Evolutionary conservation across 2,888 invertebrate species (phyloP), one percentile per base, ranked within the genome.

Genomic region (Autographa gamma): DNA sequence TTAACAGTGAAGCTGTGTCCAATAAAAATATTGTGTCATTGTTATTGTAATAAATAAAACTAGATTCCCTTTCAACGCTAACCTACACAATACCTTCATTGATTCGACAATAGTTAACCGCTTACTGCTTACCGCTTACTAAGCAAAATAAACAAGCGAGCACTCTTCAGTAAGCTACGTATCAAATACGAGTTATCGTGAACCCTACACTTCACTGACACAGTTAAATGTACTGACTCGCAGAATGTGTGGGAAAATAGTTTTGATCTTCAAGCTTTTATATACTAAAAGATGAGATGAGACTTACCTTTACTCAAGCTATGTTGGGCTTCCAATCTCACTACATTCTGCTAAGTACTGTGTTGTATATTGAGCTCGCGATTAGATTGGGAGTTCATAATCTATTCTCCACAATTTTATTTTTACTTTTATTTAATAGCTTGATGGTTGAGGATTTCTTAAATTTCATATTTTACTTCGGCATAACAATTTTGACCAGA

Each of bases 221-320:
- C 52, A 59, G 65, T 76, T 70, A 80, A 61, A 66, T 65, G 58
- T 60, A 70, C 54, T 43, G 43, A 61, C 61, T 14, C 9, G 5
- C 8, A 6, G 63, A 66, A 69, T 69, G 67, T 73, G 78, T 79
- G 78, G 70, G 78, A 79, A 80, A 74, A 3, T 74, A 38, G 58
- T 74, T 38, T 62, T 2, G 13, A 31, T 31, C 5, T n/a, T n/a
- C 1, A 48, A n/a, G 48, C n/a, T n/a, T 7, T 16, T 48, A 43
- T 43, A 16, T 43, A 43, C 5, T 38, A 14, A 43, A 43, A 16
- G 41, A 3, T 13, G 7, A 41, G 41, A 34, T 8, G 8, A 34
- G 34, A 34, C 8, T 34, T 2, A 9, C 41, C 41, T 41, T 41
- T 41, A 13, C 13, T 9, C 13, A 41, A 41, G 41, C 13, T 11